Evolutionary conservation across 2,113 vertebrate species (phyloP).

Genomic region (Speoplatyrhinus poulsoni): DNA sequence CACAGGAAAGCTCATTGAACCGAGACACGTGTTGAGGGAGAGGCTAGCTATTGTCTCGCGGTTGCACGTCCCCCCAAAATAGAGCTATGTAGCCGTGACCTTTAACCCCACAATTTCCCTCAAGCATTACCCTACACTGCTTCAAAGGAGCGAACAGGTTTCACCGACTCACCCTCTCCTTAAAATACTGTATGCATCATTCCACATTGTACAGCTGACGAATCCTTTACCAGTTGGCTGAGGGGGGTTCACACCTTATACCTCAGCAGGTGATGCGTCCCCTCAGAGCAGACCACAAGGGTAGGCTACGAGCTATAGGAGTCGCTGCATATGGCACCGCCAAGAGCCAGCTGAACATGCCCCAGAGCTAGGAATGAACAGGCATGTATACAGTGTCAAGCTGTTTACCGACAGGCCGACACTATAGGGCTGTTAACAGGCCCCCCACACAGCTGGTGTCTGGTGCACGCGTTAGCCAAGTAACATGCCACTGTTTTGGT

Average conservation of each 20-base stretch:
- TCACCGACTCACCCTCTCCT: not conserved
- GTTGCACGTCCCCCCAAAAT: not conserved
- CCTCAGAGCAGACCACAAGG: constrained; percentile 26
- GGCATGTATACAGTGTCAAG: constrained; percentile 37
- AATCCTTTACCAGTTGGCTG: constrained; percentile 16
- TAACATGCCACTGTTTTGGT: constrained; percentile 56
- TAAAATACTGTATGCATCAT: constrained; percentile 9
- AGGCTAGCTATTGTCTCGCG: not conserved
- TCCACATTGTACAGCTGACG: constrained; percentile 13
- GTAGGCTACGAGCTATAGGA: constrained; percentile 35
- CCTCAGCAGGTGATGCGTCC: constrained; percentile 44
- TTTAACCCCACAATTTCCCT: not conserved
- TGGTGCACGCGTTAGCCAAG: constrained; percentile 44
- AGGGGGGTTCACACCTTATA: constrained; percentile 19
- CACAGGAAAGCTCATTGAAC: constrained; percentile 42
- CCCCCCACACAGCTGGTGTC: constrained; percentile 66
- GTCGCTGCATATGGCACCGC: constrained; percentile 41
- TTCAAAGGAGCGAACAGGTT: not conserved
- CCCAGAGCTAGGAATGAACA: constrained; percentile 35
- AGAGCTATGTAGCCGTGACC: constrained; percentile 3
- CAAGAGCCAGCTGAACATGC: constrained; percentile 48
- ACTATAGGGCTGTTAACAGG: constrained; percentile 63
- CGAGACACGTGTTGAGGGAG: constrained; percentile 7
- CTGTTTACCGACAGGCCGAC: constrained; percentile 57
- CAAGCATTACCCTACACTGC: not conserved